phyloP scores from a whole-genome alignment of 2,888 invertebrate genomes.

The Zeuzera pyrina region DNA sequence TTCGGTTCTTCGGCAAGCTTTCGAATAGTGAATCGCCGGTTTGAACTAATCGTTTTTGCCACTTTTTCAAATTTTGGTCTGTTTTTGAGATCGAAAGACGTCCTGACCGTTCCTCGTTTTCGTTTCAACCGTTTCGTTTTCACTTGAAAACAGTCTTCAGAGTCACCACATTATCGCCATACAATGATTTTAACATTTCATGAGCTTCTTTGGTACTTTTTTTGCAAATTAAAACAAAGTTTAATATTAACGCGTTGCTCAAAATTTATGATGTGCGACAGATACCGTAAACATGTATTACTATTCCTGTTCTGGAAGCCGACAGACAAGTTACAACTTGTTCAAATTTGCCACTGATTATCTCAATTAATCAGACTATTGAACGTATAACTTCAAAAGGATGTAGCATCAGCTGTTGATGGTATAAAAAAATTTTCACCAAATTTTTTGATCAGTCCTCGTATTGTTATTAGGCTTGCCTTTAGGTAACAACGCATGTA shows the following conservation, averaged over 20 bases:
- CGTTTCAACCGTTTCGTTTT: conserved; percentile 1
- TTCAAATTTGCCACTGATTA: neutral
- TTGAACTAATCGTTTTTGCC: conserved; percentile 1
- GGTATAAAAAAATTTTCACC: conserved; percentile 1
- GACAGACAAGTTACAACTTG: conserved; percentile 2
- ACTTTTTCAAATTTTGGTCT: neutral
- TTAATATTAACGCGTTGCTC: no score
- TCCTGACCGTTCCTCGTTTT: conserved; percentile 1
- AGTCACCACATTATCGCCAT: conserved; percentile 3
- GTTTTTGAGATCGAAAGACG: conserved; percentile 3
- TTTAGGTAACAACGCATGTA: no score
- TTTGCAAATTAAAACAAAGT: no score
- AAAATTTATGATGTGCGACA: no score
- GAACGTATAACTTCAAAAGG: conserved; percentile 1
- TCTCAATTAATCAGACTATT: neutral
- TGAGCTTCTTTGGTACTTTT: conserved; percentile 2
- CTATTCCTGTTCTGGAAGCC: conserved; percentile 1
- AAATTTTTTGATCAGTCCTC: conserved; percentile 1
- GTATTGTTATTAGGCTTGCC: no score
- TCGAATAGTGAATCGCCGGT: neutral
- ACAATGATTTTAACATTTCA: conserved; percentile 4
- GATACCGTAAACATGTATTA: conserved; percentile 1
- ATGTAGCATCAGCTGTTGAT: conserved; percentile 1
- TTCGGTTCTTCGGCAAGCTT: neutral
- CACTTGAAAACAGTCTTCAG: conserved; percentile 1